Percentiles rank a stretch among this genome's conserved stretches.
Conservation (phyloP, 1,140 invertebrate genomes). For the Rhizoglyphus robini region DNA sequence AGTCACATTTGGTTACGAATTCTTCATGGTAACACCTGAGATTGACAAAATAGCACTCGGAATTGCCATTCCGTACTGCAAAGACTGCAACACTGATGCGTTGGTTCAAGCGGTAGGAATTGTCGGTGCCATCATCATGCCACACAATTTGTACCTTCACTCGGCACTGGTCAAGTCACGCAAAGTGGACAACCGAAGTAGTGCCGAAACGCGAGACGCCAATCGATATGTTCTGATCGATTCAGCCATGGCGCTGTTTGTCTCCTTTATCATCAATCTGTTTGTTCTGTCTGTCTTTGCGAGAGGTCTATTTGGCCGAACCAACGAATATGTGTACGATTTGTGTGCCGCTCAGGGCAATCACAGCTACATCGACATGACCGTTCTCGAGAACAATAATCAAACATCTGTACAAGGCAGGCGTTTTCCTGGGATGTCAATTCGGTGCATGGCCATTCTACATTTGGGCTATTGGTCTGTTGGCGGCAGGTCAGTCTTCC, state of each 20-base stretch:
- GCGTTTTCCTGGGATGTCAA: conserved; percentile 22
- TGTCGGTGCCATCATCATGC: conserved; percentile 85
- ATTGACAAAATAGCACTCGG: conserved; percentile 54
- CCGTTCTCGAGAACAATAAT: conserved; percentile 19
- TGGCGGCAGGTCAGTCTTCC: conserved; percentile 41
- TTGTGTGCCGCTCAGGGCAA: background rate
- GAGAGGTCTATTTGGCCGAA: conserved; percentile 57
- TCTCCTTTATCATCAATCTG: conserved; percentile 78
- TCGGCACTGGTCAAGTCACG: conserved; percentile 81
- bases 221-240: conserved; percentile 82
- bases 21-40: conserved; percentile 55
- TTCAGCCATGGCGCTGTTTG: conserved; percentile 59
- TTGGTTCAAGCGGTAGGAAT: conserved; percentile 71
- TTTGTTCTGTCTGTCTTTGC: conserved; percentile 81
- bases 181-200: conserved; percentile 58
- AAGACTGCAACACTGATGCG: conserved; percentile 49
- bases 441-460: conserved; percentile 30
- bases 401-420: conserved; percentile 28
- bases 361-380: conserved; percentile 5
- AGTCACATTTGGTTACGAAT: conserved; percentile 80
- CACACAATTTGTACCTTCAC: conserved; percentile 87
- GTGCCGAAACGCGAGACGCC: conserved; percentile 58
- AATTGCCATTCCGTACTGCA: conserved; percentile 68
- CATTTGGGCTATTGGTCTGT: conserved; percentile 43
- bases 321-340: conserved; percentile 36